Base-by-base conservation (phyloP, 64 coral and sea anemone species). In the Platygyra sinensis region DNA sequence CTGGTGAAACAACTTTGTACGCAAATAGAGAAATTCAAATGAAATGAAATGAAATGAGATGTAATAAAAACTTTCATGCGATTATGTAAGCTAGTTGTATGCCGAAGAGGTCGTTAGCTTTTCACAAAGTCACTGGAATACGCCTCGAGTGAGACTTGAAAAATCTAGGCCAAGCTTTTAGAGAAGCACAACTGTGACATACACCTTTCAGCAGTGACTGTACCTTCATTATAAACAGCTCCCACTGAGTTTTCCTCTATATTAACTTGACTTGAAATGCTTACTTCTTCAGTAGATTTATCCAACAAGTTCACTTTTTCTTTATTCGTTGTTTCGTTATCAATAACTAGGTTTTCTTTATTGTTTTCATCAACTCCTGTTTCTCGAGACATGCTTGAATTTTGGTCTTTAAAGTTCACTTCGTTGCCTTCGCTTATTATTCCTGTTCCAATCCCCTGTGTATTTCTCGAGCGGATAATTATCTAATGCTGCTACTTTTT, bases 161-260 rank as follows among this genome's bases (percentile, higher is more conserved):
- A 46, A 46, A 46, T 46, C 6, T 46, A 46, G 42, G 42, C 42
- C 42, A 46, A 46, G 42, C 42, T 46, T 46, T 46, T 46, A 5
- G 7, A 46, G 42, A 46, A 46, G 42, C 42, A 8, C 4, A 46
- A 46, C 42, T 46, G 42, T 46, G 42, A 46, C 42, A 5, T 5
- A 46, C 42, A 46, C 42, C 42, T 46, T 6, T 46, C 4, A 46
- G 54, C 10, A 57, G 15, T 15, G 42, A 57, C 54, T 2, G 62
- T 84, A 84, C 62, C 80, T 84, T 67, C 61, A 67, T 25, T 67
- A 18, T 84, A 39, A 10, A 18, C 60, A 69, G 13, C 62, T 69
- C 22, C 80, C 2, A 10, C 33, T 16, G 32, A 14, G 11, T 42
- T 31, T 49, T 84, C 36, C 62, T 64, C 62, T 49, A 20, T 8